Conservation (phyloP, 2,113 vertebrate genomes). For the Jacana jacana region DNA sequence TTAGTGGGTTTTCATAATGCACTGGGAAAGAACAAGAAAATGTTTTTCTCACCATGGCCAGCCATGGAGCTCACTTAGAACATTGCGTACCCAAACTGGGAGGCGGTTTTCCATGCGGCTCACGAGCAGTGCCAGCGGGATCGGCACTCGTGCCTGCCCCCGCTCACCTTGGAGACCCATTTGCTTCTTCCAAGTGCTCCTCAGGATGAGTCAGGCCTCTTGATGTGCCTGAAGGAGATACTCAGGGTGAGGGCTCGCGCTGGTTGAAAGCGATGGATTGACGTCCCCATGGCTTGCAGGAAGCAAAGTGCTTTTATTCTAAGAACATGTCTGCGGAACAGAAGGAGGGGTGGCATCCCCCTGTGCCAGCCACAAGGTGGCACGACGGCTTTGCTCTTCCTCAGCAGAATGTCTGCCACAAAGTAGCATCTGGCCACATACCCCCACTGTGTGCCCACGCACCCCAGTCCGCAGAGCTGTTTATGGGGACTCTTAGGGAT, state of each 20-base stretch:
- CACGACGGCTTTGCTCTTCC: not conserved
- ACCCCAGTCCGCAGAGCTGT: not conserved
- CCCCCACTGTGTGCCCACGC: fast-evolving
- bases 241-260: not conserved
- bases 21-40: slow-evolving; percentile 40
- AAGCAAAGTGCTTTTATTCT: not conserved
- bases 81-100: not conserved
- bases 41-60: slow-evolving; percentile 40
- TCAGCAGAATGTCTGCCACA: fast-evolving
- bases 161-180: not conserved
- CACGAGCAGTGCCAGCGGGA: not conserved
- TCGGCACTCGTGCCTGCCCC: not conserved
- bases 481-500: fast-evolving
- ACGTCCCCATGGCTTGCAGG: not conserved
- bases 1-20: slow-evolving; percentile 64
- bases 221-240: not conserved
- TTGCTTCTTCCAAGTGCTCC: not conserved
- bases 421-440: fast-evolving
- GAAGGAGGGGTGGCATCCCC: not conserved
- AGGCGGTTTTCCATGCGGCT: not conserved
- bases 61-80: slow-evolving; percentile 5
- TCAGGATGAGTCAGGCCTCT: not conserved
- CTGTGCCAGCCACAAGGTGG: not conserved
- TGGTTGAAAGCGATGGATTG: not conserved
- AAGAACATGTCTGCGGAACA: fast-evolving